Percentiles rank a stretch among this genome's conserved stretches.
phyloP scores from a whole-genome alignment of 2,113 vertebrate genomes.

The Rattus rattus region DNA sequence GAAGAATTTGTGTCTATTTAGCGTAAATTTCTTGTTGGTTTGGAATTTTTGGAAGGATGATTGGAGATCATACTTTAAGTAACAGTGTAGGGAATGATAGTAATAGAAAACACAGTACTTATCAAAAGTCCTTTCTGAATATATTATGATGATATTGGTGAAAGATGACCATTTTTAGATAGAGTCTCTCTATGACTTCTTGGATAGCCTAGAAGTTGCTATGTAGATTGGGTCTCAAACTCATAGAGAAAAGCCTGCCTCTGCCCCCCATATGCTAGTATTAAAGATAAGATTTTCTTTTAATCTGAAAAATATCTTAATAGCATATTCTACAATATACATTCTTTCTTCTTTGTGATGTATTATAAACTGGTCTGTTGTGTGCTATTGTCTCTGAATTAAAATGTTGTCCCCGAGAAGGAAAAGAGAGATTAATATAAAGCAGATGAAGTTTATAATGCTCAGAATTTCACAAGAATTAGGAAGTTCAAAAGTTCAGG shows the following conservation, averaged over 20 bases:
- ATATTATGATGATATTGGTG: neutral
- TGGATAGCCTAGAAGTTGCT: neutral
- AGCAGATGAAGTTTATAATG: neutral
- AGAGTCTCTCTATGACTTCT: neutral
- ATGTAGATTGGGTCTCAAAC: neutral
- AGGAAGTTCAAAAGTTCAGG: neutral
- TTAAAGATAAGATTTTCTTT: neutral
- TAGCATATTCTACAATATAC: neutral
- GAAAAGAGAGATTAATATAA: neutral
- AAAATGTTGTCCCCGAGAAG: neutral
- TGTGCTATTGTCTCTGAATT: neutral
- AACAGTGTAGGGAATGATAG: constrained; percentile 59
- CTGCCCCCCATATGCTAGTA: neutral
- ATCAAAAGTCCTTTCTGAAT: neutral
- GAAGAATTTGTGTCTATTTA: neutral
- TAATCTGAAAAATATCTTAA: neutral
- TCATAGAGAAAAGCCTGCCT: neutral
- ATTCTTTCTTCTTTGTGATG: neutral
- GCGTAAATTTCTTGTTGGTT: constrained; percentile 51
- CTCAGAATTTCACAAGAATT: neutral
- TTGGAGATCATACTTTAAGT: constrained; percentile 71
- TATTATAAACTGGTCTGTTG: neutral
- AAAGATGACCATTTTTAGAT: neutral
- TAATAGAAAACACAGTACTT: constrained; percentile 53
- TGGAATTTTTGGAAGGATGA: constrained; percentile 24